phyloP scores from a whole-genome alignment of 2,113 vertebrate species.

The Scartelaos histophorus region DNA sequence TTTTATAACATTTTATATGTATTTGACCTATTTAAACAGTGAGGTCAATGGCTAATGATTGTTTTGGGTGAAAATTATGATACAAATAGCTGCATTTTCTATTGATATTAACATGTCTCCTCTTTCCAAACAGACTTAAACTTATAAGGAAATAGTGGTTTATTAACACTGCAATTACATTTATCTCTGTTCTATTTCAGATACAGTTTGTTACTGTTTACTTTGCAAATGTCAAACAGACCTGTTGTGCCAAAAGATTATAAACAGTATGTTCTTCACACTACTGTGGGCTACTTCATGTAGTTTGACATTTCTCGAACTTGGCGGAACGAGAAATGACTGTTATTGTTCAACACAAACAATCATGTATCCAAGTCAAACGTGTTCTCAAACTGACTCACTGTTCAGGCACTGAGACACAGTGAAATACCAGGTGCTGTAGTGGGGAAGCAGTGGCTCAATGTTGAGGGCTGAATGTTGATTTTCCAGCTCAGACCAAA shows the following conservation, averaged over 20 bases:
- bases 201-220: constrained; percentile 14
- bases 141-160: background rate
- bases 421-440: too few species aligned
- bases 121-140: constrained; percentile 3
- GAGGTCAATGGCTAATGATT: background rate
- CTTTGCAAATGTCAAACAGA: constrained; percentile 23
- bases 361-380: constrained; percentile 4
- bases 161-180: background rate
- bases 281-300: background rate
- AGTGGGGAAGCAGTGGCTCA: too few species aligned
- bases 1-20: too few species aligned
- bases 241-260: constrained; percentile 8
- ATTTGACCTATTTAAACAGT: too few species aligned
- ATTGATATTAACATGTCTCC: constrained; percentile 29
- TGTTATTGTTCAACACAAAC: constrained; percentile 1
- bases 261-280: background rate
- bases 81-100: constrained; percentile 20
- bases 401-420: background rate
- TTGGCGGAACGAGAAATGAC: background rate
- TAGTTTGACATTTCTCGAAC: background rate
- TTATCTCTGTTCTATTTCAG: constrained; percentile 7
- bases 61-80: constrained; percentile 6
- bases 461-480: too few species aligned
- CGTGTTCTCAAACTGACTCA: constrained; percentile 3
- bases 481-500: too few species aligned